phyloP scores from a whole-genome alignment of 2,888 invertebrate genomes.

The Drosophila neonasuta region DNA sequence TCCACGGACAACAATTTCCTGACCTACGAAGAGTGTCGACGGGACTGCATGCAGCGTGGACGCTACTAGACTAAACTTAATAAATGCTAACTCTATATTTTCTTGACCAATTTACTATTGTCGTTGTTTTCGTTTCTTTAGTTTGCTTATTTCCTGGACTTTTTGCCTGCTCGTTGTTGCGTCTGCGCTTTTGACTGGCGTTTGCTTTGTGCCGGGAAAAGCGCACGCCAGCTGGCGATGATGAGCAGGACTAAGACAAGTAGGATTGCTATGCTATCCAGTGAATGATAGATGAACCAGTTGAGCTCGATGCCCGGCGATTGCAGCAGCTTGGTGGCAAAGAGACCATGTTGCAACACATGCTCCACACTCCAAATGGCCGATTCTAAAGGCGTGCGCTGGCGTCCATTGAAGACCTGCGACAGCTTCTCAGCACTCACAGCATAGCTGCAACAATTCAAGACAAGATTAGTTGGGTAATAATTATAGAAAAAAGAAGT shows the following conservation, averaged over 20 bases:
- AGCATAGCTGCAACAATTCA: conserved; percentile 59
- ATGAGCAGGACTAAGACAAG: conserved; percentile 6
- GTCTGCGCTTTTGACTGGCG: background rate
- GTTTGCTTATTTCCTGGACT: background rate
- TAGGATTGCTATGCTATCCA: conserved; percentile 72
- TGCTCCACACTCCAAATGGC: conserved; percentile 86
- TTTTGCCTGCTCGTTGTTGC: background rate
- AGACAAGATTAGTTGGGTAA: no score
- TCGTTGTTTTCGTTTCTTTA: background rate
- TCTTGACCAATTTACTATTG: background rate
- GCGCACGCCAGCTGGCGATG: background rate
- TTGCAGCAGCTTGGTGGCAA: conserved; percentile 64
- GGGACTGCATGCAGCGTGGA: conserved; percentile 74
- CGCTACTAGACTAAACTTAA: conserved; percentile 59
- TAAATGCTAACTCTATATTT: background rate
- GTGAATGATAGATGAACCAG: conserved; percentile 80
- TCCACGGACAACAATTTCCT: conserved; percentile 74
- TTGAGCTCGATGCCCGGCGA: conserved; percentile 77
- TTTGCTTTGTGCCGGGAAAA: background rate
- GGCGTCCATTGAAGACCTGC: conserved; percentile 84
- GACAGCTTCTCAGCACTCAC: conserved; percentile 82
- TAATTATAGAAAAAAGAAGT: no score
- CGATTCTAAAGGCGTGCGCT: conserved; percentile 83
- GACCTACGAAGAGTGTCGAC: conserved; percentile 78
- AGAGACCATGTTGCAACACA: conserved; percentile 79